These are phyloP conservation scores for Prunella himalayana DNA, from an alignment of 2,113 vertebrate genomes.

Conservation along the genomic window DNA sequence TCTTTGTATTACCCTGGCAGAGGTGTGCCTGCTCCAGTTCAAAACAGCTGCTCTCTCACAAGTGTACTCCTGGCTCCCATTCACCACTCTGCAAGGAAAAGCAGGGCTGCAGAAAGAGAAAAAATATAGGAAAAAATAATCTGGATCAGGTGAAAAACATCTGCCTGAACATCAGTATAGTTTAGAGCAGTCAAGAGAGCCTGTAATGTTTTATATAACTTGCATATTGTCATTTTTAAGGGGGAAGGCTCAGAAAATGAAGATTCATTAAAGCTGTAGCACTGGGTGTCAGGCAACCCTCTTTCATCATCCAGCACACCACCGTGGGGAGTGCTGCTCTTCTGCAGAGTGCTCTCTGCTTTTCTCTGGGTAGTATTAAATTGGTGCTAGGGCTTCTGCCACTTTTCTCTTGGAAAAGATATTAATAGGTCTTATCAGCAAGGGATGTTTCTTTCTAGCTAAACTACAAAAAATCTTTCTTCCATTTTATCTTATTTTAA, in stretches of 20 bases:
- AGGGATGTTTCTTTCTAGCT: background rate
- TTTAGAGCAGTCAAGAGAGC: constrained; percentile 22
- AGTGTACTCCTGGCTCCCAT: constrained; percentile 62
- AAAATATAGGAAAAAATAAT: background rate
- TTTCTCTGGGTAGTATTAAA: constrained; percentile 33
- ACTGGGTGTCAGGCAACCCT: background rate
- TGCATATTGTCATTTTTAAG: constrained; percentile 35
- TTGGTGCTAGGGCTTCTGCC: constrained; percentile 29
- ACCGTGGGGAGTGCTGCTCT: background rate
- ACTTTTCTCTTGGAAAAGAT: background rate
- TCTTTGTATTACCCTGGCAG: constrained; percentile 60
- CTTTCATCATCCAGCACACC: constrained; percentile 28
- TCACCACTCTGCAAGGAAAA: constrained; percentile 25
- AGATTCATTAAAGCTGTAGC: constrained; percentile 44
- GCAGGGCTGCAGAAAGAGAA: background rate
- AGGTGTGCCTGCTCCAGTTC: constrained; percentile 60
- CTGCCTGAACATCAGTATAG: background rate
- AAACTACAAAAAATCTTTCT: background rate
- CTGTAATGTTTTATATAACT: constrained; percentile 14
- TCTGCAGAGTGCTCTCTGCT: background rate
- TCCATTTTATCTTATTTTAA: background rate
- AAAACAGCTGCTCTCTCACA: constrained; percentile 67
- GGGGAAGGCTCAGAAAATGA: constrained; percentile 31
- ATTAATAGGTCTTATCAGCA: constrained; percentile 21
- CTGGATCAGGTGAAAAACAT: constrained; percentile 39